Evolutionary conservation across 1,140 invertebrate genomes (phyloP).

Genomic region (Xylocopa sonorina): DNA sequence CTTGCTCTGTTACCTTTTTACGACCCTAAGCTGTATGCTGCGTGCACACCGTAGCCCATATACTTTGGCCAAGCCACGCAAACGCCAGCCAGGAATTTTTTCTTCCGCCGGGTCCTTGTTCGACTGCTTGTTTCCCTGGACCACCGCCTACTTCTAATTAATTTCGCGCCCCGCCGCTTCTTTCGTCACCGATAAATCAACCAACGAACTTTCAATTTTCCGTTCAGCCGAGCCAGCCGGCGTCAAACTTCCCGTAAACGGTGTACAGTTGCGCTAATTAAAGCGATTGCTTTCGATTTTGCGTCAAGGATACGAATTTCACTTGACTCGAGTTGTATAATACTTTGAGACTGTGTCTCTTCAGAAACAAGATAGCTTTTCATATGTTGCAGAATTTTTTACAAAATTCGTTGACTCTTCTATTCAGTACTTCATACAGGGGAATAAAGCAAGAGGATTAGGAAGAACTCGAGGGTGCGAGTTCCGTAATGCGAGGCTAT

Average conservation of each 20-base stretch:
- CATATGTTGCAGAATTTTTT: no score
- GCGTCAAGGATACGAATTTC: background rate
- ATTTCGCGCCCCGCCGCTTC: conserved; percentile 51
- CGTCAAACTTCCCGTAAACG: conserved; percentile 46
- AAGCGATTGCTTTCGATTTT: background rate
- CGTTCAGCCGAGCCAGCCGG: conserved; percentile 28
- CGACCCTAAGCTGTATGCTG: background rate
- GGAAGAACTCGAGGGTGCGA: no score
- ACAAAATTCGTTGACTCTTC: no score
- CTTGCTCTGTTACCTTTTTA: conserved; percentile 10
- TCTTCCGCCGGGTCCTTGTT: conserved; percentile 1
- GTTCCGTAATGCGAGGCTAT: no score
- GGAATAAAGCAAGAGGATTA: no score
- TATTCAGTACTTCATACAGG: no score
- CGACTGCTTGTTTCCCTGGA: conserved; percentile 1
- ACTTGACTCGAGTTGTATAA: no score
- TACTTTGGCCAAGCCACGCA: background rate
- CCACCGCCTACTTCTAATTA: conserved; percentile 49
- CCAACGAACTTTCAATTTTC: conserved; percentile 57
- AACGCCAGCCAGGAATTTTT: conserved; percentile 46
- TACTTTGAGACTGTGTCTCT: no score
- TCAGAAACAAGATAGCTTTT: no score
- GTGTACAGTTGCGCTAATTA: conserved; percentile 1
- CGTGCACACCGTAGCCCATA: conserved; percentile 10
- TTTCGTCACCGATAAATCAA: conserved; percentile 55